phyloP scores from a whole-genome alignment of 2,888 invertebrate species.

The Spodoptera littoralis region DNA sequence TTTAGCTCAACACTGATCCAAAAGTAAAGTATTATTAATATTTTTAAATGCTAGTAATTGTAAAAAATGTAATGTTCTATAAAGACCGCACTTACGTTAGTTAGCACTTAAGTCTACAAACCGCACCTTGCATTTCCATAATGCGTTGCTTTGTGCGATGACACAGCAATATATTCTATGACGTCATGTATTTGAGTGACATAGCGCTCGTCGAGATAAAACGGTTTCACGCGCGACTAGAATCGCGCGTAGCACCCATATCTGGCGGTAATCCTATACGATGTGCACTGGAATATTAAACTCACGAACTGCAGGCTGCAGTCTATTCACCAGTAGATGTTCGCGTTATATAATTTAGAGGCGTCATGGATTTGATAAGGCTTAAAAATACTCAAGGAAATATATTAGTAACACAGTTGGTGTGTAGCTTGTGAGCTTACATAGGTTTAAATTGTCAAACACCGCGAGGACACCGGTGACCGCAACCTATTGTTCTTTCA shows the following conservation, averaged over 20 bases:
- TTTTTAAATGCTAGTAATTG: no score
- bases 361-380: not conserved
- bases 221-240: slow-evolving; percentile 42
- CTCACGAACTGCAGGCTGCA: slow-evolving; percentile 6
- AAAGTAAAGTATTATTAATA: no score
- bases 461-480: no score
- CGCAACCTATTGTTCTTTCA: no score
- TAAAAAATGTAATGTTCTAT: not conserved
- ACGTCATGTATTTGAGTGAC: slow-evolving; percentile 40
- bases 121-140: slow-evolving; percentile 24
- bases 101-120: not conserved
- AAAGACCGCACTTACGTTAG: not conserved
- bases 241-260: slow-evolving; percentile 32
- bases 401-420: no score
- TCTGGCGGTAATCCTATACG: slow-evolving; percentile 34
- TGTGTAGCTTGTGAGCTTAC: no score
- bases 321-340: slow-evolving; percentile 7
- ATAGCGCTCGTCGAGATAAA: slow-evolving; percentile 36
- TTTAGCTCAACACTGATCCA: no score
- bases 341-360: slow-evolving; percentile 1
- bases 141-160: slow-evolving; percentile 27
- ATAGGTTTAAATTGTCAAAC: no score
- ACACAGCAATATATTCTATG: slow-evolving; percentile 35
- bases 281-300: slow-evolving; percentile 41
- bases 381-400: not conserved